Percentiles rank a stretch among this genome's conserved stretches.
Evolutionary conservation across 2,797 vertebrate species (phyloP).

Genomic region (Leptoclinus maculatus): DNA sequence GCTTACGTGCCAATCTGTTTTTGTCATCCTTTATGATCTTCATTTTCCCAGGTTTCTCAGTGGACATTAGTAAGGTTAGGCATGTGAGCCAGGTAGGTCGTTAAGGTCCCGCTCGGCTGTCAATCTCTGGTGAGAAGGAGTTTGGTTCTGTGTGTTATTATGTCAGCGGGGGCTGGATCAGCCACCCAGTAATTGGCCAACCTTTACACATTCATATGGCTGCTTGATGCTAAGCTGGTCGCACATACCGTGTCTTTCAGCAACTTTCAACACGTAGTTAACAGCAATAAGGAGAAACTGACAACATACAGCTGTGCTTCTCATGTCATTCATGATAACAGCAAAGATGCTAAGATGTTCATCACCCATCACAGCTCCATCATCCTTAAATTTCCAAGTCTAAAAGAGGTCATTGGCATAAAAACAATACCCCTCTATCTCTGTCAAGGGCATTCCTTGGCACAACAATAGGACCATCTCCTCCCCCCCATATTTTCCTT

Average conservation of each 20-base stretch:
- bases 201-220: slow-evolving; percentile 46
- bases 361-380: slow-evolving; percentile 38
- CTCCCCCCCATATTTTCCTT: slow-evolving; percentile 79
- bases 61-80: slow-evolving; percentile 55
- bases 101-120: slow-evolving; percentile 48
- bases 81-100: slow-evolving; percentile 53
- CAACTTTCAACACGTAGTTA: slow-evolving; percentile 57
- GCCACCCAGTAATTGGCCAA: slow-evolving; percentile 55
- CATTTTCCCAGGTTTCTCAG: slow-evolving; percentile 61
- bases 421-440: slow-evolving; percentile 77
- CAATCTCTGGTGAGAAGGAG: slow-evolving; percentile 37
- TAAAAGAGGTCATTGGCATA: slow-evolving; percentile 71
- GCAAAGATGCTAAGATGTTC: slow-evolving; percentile 53
- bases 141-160: slow-evolving; percentile 33
- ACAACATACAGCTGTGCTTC: slow-evolving; percentile 20
- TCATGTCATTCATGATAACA: slow-evolving; percentile 17
- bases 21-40: slow-evolving; percentile 56
- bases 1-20: slow-evolving; percentile 52
- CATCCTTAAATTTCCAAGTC: slow-evolving; percentile 57
- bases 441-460: slow-evolving; percentile 83
- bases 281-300: slow-evolving; percentile 30
- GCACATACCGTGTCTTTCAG: slow-evolving; percentile 27
- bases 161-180: slow-evolving; percentile 12
- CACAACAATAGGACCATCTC: slow-evolving; percentile 81
- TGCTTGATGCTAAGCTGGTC: slow-evolving; percentile 41